Evolutionary conservation across 2,888 invertebrate genomes (phyloP).

Genomic region (Troides aeacus): DNA sequence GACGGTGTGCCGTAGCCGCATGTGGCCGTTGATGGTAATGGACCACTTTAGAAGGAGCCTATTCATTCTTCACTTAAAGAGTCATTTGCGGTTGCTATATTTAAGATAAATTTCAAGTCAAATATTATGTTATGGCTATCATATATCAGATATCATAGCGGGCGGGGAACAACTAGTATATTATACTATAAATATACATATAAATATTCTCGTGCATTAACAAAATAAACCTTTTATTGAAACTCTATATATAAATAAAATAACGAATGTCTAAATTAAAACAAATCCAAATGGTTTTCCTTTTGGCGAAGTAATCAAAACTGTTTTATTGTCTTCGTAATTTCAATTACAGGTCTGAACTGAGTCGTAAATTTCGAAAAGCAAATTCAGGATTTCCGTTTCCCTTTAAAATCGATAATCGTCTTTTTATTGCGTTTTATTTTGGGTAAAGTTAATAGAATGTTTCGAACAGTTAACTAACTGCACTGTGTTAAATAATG

Average conservation of each 20-base stretch:
- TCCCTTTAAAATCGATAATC: constrained; percentile 26
- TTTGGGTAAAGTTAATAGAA: constrained; percentile 1
- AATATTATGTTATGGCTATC: no score
- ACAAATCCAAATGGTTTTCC: constrained; percentile 23
- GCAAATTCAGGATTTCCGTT: constrained; percentile 20
- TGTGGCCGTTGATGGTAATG: no score
- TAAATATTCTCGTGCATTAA: no score
- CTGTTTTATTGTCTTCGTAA: constrained; percentile 24
- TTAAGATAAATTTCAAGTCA: no score
- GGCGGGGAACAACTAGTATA: no score
- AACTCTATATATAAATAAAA: not conserved
- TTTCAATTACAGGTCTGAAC: constrained; percentile 28
- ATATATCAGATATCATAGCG: no score
- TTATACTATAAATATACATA: no score
- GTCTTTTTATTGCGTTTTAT: constrained; percentile 16
- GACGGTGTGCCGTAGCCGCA: no score
- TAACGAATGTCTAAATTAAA: constrained; percentile 21
- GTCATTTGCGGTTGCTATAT: no score
- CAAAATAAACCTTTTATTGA: not conserved
- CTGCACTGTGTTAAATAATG: no score
- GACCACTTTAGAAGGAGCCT: no score
- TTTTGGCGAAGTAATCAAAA: constrained; percentile 21
- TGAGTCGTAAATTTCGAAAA: constrained; percentile 25
- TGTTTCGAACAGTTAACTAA: not conserved
- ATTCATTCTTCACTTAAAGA: no score